phyloP scores from a whole-genome alignment of 2,797 vertebrate genomes.

The Poecile montanus region DNA sequence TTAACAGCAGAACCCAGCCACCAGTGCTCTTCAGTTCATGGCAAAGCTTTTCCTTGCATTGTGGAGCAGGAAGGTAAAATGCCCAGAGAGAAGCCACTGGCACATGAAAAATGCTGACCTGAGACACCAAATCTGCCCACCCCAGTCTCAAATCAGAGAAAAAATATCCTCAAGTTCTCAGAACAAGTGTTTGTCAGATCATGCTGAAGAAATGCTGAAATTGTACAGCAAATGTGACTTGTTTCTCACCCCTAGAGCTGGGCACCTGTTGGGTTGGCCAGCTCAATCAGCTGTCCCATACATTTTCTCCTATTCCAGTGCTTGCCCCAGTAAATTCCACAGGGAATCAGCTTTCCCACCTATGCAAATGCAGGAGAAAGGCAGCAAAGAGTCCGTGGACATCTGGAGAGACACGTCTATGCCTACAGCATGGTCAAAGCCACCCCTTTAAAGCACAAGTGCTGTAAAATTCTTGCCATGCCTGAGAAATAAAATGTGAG shows the following conservation, averaged over 20 bases:
- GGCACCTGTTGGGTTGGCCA: not conserved
- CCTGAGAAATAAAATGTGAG: constrained; percentile 24
- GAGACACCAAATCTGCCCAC: not conserved
- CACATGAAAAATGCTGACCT: not conserved
- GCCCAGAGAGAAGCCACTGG: not conserved
- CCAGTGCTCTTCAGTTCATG: not conserved
- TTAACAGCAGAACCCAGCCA: not conserved
- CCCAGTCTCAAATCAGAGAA: not conserved
- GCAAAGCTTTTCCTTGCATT: not conserved
- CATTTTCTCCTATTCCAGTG: not conserved
- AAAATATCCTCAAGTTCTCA: not conserved
- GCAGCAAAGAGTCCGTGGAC: not conserved
- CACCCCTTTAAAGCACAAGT: not conserved
- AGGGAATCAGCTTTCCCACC: not conserved
- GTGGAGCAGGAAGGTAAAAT: not conserved
- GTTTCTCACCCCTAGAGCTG: not conserved
- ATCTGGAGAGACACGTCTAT: not conserved
- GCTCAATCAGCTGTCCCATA: not conserved
- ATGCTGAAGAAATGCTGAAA: not conserved
- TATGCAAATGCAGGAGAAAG: not conserved
- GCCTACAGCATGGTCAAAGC: not conserved
- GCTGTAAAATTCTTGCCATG: constrained; percentile 21
- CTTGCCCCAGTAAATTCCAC: not conserved
- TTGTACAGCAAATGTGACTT: not conserved
- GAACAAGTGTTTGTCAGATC: not conserved